These are phyloP conservation scores for Sphenopsis melanotis DNA, from an alignment of 2,797 vertebrate species.

Conservation along the genomic window DNA sequence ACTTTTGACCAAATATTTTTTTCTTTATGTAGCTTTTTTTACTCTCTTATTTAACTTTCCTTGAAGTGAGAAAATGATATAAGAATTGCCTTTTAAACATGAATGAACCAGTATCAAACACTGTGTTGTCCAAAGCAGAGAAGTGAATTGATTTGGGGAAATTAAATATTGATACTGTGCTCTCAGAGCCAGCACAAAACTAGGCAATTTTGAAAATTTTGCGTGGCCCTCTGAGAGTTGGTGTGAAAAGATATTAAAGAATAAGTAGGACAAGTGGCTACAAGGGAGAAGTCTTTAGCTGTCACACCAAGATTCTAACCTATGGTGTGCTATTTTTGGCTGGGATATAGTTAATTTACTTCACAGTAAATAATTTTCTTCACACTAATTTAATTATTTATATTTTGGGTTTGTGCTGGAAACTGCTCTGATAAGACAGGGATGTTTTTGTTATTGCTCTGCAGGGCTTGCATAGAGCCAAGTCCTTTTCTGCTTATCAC, in stretches of 20 bases:
- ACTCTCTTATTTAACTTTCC: neutral
- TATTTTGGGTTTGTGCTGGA: neutral
- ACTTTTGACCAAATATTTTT: neutral
- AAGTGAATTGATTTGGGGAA: conserved; percentile 12
- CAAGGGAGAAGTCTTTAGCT: neutral
- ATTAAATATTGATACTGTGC: conserved; percentile 42
- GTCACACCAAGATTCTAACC: neutral
- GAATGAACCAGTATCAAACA: neutral
- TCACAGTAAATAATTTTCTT: neutral
- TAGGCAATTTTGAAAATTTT: neutral
- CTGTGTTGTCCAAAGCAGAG: neutral
- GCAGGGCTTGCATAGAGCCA: neutral
- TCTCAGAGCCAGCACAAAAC: neutral
- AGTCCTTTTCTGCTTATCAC: neutral
- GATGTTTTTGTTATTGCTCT: neutral
- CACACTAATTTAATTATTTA: neutral
- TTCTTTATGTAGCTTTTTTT: neutral
- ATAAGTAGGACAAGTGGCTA: neutral
- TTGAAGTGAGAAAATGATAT: neutral
- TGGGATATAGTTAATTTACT: neutral
- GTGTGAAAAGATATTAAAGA: neutral
- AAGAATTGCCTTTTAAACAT: neutral
- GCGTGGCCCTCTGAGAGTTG: neutral
- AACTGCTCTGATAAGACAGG: neutral
- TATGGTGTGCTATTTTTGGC: neutral